These are phyloP conservation scores for Amaurobius ferox DNA, from an alignment of 2,888 invertebrate species.

Conservation along the genomic window DNA sequence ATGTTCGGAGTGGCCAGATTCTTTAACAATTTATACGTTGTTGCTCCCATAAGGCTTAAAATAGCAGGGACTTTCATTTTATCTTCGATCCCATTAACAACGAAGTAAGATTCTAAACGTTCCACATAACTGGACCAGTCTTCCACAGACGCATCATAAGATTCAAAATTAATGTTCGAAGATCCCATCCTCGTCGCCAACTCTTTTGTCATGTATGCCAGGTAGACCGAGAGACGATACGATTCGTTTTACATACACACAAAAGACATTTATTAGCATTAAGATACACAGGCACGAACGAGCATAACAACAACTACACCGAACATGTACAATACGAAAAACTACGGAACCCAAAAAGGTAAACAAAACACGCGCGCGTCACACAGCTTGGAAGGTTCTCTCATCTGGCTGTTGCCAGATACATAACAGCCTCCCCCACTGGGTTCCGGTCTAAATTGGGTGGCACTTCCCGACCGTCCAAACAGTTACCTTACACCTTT, in stretches of 20 bases:
- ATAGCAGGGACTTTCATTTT: constrained; percentile 45
- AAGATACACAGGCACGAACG: constrained; percentile 41
- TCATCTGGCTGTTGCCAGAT: constrained; percentile 41
- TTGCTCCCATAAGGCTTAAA: constrained; percentile 49
- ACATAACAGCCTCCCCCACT: no score
- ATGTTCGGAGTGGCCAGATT: no score
- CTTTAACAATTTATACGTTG: no score
- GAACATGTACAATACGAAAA: constrained; percentile 44
- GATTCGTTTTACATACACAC: constrained; percentile 47
- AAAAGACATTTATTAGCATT: constrained; percentile 43
- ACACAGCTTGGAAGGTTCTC: constrained; percentile 41
- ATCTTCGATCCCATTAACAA: constrained; percentile 49
- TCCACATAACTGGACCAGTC: constrained; percentile 48
- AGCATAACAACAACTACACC: constrained; percentile 42
- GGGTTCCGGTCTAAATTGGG: no score
- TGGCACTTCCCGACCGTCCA: no score
- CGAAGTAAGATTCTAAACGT: constrained; percentile 48
- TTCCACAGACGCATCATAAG: constrained; percentile 47
- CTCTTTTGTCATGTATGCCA: constrained; percentile 35
- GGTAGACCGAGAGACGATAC: constrained; percentile 47
- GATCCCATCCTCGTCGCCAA: constrained; percentile 43
- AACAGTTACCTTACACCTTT: no score
- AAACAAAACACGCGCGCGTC: no score
- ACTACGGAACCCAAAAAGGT: no score
- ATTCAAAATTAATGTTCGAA: constrained; percentile 47